Evolutionary conservation across 35 echinoderm and acorn worm genomes (phyloP).

Genomic region (Stichopus chloronotus): DNA sequence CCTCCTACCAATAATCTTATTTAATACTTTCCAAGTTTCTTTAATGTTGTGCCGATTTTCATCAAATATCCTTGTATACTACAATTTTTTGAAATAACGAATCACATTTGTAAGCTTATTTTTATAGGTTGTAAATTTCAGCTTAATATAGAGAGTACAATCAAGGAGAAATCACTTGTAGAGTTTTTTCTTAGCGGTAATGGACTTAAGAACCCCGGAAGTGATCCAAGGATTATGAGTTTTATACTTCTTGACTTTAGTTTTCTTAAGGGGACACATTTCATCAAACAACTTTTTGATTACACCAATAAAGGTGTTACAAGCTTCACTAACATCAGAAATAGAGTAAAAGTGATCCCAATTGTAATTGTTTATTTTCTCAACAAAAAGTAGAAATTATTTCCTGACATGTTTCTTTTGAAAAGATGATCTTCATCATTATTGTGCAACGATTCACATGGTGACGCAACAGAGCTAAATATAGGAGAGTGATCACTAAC

Average conservation of each 20-base stretch:
- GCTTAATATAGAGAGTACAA: not conserved
- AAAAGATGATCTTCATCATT: not conserved
- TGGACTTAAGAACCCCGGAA: not conserved
- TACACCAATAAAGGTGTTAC: slow-evolving; percentile 14
- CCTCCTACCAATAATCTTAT: not conserved
- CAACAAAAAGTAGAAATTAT: not conserved
- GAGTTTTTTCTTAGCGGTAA: slow-evolving; percentile 8
- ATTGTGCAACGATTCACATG: no score
- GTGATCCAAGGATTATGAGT: slow-evolving; percentile 15
- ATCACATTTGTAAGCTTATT: not conserved
- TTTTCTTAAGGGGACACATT: not conserved
- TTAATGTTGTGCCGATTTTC: not conserved
- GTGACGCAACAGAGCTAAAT: not conserved
- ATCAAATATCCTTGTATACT: not conserved
- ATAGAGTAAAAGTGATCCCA: slow-evolving; percentile 5
- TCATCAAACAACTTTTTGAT: slow-evolving; percentile 12
- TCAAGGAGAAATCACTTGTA: not conserved
- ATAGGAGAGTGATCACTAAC: slow-evolving; percentile 32
- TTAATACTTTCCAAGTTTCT: no score
- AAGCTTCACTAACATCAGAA: slow-evolving; percentile 1
- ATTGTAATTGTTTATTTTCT: not conserved
- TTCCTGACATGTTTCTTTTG: slow-evolving; percentile 12
- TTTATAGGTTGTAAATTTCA: slow-evolving; percentile 5
- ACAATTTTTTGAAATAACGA: not conserved
- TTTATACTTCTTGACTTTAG: not conserved